Evolutionary conservation across 2,888 invertebrate species (phyloP), one percentile per base, ranked within the genome.

Genomic region (Sminthurides aquaticus): DNA sequence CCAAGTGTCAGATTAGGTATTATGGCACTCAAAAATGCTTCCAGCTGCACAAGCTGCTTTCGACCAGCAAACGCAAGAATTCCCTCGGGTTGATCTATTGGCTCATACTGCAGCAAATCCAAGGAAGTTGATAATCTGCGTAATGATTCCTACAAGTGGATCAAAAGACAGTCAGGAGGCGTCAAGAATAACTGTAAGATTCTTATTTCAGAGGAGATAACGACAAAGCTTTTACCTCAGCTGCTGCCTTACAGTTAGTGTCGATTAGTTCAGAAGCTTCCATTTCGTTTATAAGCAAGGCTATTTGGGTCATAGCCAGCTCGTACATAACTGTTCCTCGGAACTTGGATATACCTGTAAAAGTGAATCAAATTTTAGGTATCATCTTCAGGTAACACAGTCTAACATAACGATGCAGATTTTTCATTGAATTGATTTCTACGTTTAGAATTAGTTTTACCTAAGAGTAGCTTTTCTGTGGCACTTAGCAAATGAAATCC

Each of bases 241-340:
- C 43, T 15, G 5, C 15, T 5, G 8, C 15, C 43, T 34, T 34
- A 34, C 43, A 34, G 43, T 15, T 34, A 11, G 8, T 15, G 22
- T 62, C 49, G 24, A 52, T 28, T 24, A 1, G 20, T 20, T 63
- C 52, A 49, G 28, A 18, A 18, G 20, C 34, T 24, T 60, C 60
- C 1, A 65, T 28, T 26, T 34, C 18, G n/a, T 61, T 59, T n/a
- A 65, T 22, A 20, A 67, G 49, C 1, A 59, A 26, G 27, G 70
- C 69, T 29, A 72, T 64, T 62, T 72, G 69, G 24, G 72, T 70
- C 60, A 71, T 69, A 29, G 71, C 73, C 27, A 75, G 64, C 57
- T 75, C 75, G 61, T 73, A 75, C 57, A 70, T 55, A 5, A 71
- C 67, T 0, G 75, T 75, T 55, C 75, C 75, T 48, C 73, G 68